Base-by-base conservation (phyloP, 92 coral and sea anemone genomes). In the Bergia sp. region DNA sequence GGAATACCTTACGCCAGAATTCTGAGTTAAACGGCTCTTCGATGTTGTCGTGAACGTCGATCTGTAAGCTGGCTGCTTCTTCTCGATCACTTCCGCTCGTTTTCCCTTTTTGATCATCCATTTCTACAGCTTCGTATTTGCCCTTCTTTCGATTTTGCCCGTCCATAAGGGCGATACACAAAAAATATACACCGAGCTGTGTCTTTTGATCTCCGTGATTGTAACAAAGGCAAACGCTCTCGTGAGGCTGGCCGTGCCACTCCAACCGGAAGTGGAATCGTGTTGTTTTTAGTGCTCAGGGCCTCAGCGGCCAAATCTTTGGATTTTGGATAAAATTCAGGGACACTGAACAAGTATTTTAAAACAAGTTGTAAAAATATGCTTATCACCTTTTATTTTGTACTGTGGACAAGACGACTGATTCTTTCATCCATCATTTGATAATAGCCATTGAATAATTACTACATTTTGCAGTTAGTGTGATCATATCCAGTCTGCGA, bases 11-110 rank as follows among this genome's bases (percentile, higher is more conserved):
- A 74, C 76, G 73, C 99, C 99, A 96, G 79, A 96, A 96, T 3
- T 94, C 91, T 50, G 96, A 98, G 76, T 96, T 92, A 64, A 95
- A 93, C 5, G 98, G 99, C 58, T 92, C 86, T 79, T 96, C 99
- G 47, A 95, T 78, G 43, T 69, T 88, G 23, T 94, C 88, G 74
- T 12, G 74, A 40, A 69, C 41, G 13, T 84, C 78, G 23, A 84
- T 69, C 86, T 91, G 89, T 85, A 42, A 79, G 69, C 81, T 82
- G 71, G 85, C 81, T 39, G 85, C 81, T 39, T 91, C 90, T 49
- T 92, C 96, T 18, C 85, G 78, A 16, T 66, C 89, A 18, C 66
- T 86, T 5, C 76, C 75, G 64, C 74, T 85, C 4, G 73, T 76
- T 39, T 73, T 86, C 53, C 91, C 82, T 66, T 76, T 72, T 85